These are phyloP conservation scores for Bergia puertoricense DNA, from an alignment of 92 coral and sea anemone species.

Conservation along the genomic window DNA sequence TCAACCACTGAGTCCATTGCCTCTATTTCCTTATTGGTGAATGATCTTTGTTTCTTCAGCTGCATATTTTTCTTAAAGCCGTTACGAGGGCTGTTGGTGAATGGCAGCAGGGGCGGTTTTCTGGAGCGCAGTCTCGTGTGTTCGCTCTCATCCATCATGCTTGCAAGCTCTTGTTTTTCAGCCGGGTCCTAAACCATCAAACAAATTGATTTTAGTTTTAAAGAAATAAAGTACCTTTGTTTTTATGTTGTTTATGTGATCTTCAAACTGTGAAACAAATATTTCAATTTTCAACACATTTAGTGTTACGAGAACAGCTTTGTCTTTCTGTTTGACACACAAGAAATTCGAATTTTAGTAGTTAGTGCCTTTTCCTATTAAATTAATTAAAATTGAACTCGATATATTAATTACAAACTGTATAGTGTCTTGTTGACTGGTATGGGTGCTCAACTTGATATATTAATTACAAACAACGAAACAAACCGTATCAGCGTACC, in stretches of 20 bases:
- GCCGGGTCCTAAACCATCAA: conserved; percentile 23
- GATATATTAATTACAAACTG: no score
- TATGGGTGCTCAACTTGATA: no score
- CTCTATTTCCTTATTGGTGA: conserved; percentile 78
- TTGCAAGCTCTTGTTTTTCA: conserved; percentile 28
- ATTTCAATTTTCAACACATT: no score
- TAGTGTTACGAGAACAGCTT: no score
- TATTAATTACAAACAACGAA: no score
- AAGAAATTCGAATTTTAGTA: no score
- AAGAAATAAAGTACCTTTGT: no score
- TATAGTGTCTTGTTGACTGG: background rate
- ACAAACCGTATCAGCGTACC: background rate
- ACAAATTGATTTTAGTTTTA: background rate
- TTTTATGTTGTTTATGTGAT: no score
- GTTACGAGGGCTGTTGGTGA: conserved; percentile 32
- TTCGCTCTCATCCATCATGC: conserved; percentile 50
- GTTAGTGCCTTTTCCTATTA: no score
- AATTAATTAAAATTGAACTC: no score
- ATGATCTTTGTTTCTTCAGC: conserved; percentile 69
- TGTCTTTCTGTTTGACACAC: no score
- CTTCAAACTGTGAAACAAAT: no score
- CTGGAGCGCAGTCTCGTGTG: conserved; percentile 38
- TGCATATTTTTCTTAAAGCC: conserved; percentile 5
- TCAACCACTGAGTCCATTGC: conserved; percentile 72
- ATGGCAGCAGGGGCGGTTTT: conserved; percentile 40